Evolutionary conservation across 2,888 invertebrate genomes (phyloP).

Genomic region (Leptodirus hochenwartii): DNA sequence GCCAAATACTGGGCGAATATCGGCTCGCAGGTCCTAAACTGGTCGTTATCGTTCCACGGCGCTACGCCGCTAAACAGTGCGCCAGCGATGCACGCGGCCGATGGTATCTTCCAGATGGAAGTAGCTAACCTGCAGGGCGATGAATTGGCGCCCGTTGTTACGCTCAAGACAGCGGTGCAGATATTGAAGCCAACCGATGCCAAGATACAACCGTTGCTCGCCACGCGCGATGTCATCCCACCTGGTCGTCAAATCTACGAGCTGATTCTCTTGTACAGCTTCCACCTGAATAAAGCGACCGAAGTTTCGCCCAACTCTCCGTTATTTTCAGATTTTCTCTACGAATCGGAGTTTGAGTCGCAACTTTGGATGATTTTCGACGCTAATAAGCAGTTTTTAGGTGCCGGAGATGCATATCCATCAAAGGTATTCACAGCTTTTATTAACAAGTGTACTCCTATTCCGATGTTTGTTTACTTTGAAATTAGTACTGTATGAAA

Average conservation of each 20-base stretch:
- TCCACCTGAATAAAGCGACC: constrained; percentile 61
- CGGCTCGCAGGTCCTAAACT: constrained; percentile 56
- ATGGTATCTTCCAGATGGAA: constrained; percentile 54
- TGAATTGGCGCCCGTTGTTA: constrained; percentile 58
- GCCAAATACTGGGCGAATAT: constrained; percentile 93
- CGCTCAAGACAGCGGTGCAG: constrained; percentile 57
- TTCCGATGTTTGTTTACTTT: constrained; percentile 16
- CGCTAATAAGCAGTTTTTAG: constrained; percentile 68
- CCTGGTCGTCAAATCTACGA: constrained; percentile 82
- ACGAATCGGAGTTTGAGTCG: constrained; percentile 91
- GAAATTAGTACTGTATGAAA: constrained; percentile 59
- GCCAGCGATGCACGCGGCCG: constrained; percentile 53
- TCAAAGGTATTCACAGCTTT: no score
- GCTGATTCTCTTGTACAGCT: constrained; percentile 69
- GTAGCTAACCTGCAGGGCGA: constrained; percentile 55
- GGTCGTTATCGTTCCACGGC: constrained; percentile 67
- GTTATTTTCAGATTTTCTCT: constrained; percentile 69
- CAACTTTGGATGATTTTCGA: constrained; percentile 96
- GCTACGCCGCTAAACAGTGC: constrained; percentile 46
- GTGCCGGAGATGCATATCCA: constrained; percentile 80
- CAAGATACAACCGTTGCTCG: constrained; percentile 59
- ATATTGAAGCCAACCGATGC: constrained; percentile 59
- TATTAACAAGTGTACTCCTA: no score
- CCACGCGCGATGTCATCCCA: constrained; percentile 74
- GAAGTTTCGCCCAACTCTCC: constrained; percentile 70